These are phyloP conservation scores for Barbus barbus DNA, from an alignment of 2,113 vertebrate genomes.

Conservation along the genomic window DNA sequence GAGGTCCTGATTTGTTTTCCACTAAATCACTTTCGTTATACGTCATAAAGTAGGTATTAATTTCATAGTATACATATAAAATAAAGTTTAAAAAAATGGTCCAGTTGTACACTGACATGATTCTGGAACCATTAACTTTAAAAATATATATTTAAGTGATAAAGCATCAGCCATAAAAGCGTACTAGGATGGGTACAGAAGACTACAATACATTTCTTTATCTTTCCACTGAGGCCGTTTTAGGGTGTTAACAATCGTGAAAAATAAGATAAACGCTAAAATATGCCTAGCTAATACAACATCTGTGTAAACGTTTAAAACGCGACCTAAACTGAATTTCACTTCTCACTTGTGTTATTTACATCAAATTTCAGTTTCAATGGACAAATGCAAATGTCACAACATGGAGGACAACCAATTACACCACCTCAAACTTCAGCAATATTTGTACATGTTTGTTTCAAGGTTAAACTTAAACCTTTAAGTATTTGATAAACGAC, in stretches of 20 bases:
- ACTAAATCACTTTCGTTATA: neutral
- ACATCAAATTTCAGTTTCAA: conserved; percentile 19
- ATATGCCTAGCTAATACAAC: neutral
- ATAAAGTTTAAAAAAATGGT: neutral
- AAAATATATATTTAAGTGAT: neutral
- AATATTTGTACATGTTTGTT: neutral
- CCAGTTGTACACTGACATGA: neutral
- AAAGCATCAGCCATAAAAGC: neutral
- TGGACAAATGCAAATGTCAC: conserved; percentile 56
- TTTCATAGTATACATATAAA: neutral
- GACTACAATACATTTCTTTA: conserved; percentile 15
- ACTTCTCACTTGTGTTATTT: neutral
- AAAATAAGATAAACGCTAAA: neutral
- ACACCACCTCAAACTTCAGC: neutral
- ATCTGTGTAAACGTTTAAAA: conserved; percentile 12
- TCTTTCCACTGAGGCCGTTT: conserved; percentile 5
- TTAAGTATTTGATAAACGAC: neutral
- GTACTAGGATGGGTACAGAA: neutral
- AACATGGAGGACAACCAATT: conserved; percentile 77
- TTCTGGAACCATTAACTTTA: neutral
- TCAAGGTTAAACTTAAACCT: neutral
- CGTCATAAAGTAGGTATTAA: too few species aligned
- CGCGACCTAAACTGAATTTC: neutral
- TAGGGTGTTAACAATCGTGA: conserved; percentile 29
- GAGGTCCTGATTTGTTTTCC: neutral